Evolutionary conservation across 1,140 invertebrate genomes (phyloP), one percentile per base, ranked within the genome.

Genomic region (Hesperophylax magnus): DNA sequence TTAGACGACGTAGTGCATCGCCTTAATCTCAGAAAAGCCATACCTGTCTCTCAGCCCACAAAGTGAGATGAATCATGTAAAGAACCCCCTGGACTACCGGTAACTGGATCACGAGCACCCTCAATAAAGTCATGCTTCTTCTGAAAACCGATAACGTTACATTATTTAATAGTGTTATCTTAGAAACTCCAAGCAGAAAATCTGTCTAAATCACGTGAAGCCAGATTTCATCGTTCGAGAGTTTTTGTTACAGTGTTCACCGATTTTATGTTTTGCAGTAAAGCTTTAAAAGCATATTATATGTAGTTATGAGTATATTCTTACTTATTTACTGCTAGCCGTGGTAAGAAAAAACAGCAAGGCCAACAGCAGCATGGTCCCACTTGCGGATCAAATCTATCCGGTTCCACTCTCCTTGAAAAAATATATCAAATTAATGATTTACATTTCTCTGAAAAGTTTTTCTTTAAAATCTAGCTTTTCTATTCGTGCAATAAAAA

Each of bases 41-140:
- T 88, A 92, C 92, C 88, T 92, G 89, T 86, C 91, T 89, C 86
- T 93, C 92, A 5, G 92, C 89, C 90, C 91, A 92, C 84, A 93
- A 88, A 2, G 92, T 86, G 17, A 92, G 84, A 20, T 91, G 84
- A 1, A 89, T 85, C 63, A 91, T 85, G 83, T 92, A 92, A 52
- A 92, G 85, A 2, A 92, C 58, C 18, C 86, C 90, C 87, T 92
- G 92, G 34, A 92, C 86, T 20, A 92, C 85, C 0, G 92, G 91
- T 77, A 92, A 87, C 85, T 92, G 92, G 22, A 93, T 85, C 14
- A 93, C 90, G 71, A 92, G 84, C 69, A 91, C 86, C 75, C 91
- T 86, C 27, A 93, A 82, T 34, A 31, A n/a, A n/a, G 24, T 67
- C 31, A 67, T n/a, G 31, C 39, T 67, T 31, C 63, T 15, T 31